A percentile compares a stretch with the other conserved stretches of the same genome.
Evolutionary conservation across 2,888 invertebrate species (phyloP).

Genomic region (Yponomeuta cagnagella): DNA sequence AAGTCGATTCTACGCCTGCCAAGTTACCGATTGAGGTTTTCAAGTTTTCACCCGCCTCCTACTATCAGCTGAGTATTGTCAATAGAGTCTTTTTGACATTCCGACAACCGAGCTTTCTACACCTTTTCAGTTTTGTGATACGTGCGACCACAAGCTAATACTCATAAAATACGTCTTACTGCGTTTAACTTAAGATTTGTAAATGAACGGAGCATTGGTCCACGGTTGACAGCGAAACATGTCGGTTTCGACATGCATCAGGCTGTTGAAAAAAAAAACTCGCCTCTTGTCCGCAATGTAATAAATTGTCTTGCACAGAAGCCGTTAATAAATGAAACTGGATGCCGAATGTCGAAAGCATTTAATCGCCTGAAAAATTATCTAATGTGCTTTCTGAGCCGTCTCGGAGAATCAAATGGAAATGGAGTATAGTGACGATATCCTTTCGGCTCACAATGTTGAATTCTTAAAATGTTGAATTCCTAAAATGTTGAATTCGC

Average conservation of each 20-base stretch:
- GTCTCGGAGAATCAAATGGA: no score
- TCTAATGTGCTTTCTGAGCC: no score
- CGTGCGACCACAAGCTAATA: neutral
- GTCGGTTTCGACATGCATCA: conserved; percentile 7
- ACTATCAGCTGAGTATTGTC: no score
- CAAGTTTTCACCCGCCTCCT: no score
- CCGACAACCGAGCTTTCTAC: neutral
- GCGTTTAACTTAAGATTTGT: neutral
- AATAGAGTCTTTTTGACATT: no score
- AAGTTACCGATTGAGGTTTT: no score
- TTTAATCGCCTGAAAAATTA: neutral
- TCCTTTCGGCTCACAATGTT: no score
- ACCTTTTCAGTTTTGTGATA: neutral
- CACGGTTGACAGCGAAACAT: neutral
- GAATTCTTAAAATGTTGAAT: no score
- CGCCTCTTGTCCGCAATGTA: neutral
- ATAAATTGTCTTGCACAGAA: neutral
- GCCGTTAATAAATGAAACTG: neutral
- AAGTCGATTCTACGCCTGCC: no score
- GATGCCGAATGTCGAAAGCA: neutral
- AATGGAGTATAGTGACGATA: no score
- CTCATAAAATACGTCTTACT: neutral
- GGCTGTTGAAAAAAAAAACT: neutral
- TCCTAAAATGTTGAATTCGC: no score
- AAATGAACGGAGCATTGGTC: neutral